Percentiles rank a stretch among this genome's conserved stretches.
phyloP scores from a whole-genome alignment of 2,113 vertebrate species.

The Misgurnus mizolepis region DNA sequence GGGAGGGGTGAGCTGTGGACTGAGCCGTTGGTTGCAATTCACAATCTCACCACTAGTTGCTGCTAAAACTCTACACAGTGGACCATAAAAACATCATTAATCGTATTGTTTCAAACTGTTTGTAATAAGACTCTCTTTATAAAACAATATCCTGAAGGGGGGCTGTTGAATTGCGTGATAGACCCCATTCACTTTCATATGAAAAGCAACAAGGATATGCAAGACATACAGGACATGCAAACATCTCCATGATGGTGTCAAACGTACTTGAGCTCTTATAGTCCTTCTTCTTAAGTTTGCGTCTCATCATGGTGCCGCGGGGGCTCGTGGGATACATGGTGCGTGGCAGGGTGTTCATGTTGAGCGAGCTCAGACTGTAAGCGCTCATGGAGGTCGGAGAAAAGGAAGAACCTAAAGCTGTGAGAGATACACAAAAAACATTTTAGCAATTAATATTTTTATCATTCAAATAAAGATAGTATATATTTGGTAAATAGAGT shows the following conservation, averaged over 20 bases:
- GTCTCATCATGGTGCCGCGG: slow-evolving; percentile 92
- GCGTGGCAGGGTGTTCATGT: slow-evolving; percentile 93
- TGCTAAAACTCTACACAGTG: too few relatives aligned
- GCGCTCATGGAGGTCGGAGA: slow-evolving; percentile 98
- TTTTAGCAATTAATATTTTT: not conserved
- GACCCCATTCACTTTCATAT: not conserved
- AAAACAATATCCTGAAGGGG: too few relatives aligned
- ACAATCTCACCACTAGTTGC: too few relatives aligned
- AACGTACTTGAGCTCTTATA: slow-evolving; percentile 98
- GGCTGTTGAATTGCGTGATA: too few relatives aligned
- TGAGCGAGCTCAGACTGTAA: slow-evolving; percentile 97
- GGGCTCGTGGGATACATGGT: slow-evolving; percentile 96
- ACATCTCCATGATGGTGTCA: not conserved
- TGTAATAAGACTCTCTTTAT: too few relatives aligned
- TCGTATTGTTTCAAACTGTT: too few relatives aligned
- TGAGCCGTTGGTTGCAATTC: too few relatives aligned
- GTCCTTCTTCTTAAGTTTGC: slow-evolving; percentile 96
- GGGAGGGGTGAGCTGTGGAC: too few relatives aligned
- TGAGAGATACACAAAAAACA: slow-evolving; percentile 25
- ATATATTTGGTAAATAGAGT: not conserved
- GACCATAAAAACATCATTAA: too few relatives aligned
- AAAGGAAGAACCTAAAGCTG: slow-evolving; percentile 93
- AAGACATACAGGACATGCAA: not conserved
- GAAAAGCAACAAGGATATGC: not conserved
- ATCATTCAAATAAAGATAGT: not conserved